Conservation (phyloP, 2,888 invertebrate species). For the Antheraea assamensis region DNA sequence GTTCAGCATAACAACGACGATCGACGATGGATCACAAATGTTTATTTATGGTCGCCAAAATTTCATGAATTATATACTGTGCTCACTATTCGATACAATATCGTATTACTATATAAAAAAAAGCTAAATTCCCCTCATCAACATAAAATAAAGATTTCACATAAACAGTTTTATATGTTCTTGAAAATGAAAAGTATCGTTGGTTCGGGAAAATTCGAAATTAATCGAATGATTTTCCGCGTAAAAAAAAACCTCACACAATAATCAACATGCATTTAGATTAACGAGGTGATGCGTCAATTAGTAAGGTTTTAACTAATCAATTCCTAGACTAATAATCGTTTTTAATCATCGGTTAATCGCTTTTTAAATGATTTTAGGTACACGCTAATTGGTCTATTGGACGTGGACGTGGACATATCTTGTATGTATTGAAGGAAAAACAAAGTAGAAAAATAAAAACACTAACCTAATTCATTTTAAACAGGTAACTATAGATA, state of each 20-base stretch:
- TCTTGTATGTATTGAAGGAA: neutral
- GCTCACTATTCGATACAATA: too few relatives aligned
- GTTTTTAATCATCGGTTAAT: slow-evolving; percentile 2
- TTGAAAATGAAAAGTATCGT: neutral
- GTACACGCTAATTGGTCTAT: neutral
- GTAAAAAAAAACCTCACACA: neutral
- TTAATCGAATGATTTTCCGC: neutral
- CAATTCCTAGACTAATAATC: neutral
- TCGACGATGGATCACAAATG: too few relatives aligned
- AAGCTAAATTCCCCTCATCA: too few relatives aligned
- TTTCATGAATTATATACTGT: too few relatives aligned
- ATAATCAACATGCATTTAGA: neutral
- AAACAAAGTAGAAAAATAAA: neutral
- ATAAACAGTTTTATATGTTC: too few relatives aligned
- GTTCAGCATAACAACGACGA: too few relatives aligned
- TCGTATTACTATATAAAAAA: too few relatives aligned
- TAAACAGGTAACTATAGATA: too few relatives aligned
- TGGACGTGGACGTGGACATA: neutral
- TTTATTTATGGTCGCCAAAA: too few relatives aligned
- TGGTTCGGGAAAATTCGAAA: neutral
- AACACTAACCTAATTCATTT: too few relatives aligned
- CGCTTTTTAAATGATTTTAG: slow-evolving; percentile 1
- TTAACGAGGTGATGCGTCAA: neutral
- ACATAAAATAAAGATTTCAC: too few relatives aligned
- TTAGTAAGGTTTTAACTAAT: neutral